phyloP scores from a whole-genome alignment of 2,797 vertebrate genomes.

The Morelia viridis region DNA sequence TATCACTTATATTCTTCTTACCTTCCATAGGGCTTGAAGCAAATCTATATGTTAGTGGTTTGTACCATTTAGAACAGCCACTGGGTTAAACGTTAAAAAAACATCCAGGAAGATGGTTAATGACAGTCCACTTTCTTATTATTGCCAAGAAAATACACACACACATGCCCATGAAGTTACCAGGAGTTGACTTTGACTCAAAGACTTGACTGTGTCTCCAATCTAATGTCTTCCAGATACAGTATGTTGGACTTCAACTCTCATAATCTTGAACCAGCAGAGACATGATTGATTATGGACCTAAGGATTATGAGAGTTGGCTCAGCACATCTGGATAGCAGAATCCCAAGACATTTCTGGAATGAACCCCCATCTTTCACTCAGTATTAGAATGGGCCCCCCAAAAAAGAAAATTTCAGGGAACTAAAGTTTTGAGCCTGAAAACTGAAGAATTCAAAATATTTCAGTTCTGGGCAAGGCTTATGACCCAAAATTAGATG shows the following conservation, averaged over 20 bases:
- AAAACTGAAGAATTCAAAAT: constrained; percentile 20
- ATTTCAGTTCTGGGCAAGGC: constrained; percentile 11
- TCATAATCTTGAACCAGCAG: neutral
- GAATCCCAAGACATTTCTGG: neutral
- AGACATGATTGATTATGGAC: neutral
- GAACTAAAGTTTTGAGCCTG: neutral
- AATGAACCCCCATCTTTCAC: neutral
- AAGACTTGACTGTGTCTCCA: neutral
- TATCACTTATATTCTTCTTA: neutral
- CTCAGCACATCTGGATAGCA: neutral
- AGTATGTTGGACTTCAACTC: neutral
- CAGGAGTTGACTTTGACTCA: neutral
- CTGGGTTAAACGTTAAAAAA: neutral
- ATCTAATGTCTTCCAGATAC: neutral
- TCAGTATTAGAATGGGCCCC: neutral
- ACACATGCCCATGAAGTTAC: neutral
- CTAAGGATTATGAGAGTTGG: neutral
- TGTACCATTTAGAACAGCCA: neutral
- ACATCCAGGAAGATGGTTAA: neutral
- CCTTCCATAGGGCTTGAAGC: neutral
- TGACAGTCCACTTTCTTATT: neutral
- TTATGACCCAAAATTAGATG: neutral
- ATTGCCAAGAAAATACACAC: neutral
- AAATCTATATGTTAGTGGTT: neutral
- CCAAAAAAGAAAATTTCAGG: neutral